Evolutionary conservation across 1,140 invertebrate species (phyloP).

Genomic region (Zaprionus nigranus): DNA sequence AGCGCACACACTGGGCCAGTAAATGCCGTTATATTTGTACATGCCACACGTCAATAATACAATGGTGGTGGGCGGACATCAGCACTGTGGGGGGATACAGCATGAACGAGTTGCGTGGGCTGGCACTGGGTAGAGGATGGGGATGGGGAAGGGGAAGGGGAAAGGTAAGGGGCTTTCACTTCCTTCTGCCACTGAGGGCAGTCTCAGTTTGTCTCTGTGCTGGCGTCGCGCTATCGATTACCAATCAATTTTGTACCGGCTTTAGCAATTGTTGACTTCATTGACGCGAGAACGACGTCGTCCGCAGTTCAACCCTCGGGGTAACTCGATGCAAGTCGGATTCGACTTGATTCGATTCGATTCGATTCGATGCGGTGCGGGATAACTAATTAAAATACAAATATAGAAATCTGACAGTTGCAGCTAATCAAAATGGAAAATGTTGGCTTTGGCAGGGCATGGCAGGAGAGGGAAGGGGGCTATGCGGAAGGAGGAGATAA

Average conservation of each 20-base stretch:
- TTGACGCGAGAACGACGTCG: constrained; percentile 38
- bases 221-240: constrained; percentile 60
- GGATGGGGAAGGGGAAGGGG: too few species aligned
- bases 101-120: constrained; percentile 25
- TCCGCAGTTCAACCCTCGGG: constrained; percentile 11
- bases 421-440: constrained; percentile 50
- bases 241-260: constrained; percentile 64
- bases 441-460: neutral
- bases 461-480: neutral
- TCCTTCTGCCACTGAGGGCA: neutral
- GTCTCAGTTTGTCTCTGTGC: constrained; percentile 12
- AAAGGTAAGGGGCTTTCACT: neutral
- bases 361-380: neutral
- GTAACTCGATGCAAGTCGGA: constrained; percentile 3
- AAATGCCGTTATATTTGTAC: constrained; percentile 65
- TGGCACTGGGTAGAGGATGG: too few species aligned
- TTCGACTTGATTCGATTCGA: neutral
- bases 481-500: neutral
- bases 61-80: constrained; percentile 20
- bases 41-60: constrained; percentile 65
- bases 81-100: constrained; percentile 11
- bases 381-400: constrained; percentile 60
- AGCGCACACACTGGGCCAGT: constrained; percentile 49
- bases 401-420: constrained; percentile 28
- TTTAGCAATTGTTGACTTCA: constrained; percentile 68